These are phyloP conservation scores for Montipora capricornis DNA, from an alignment of 64 coral and sea anemone genomes.

Conservation along the genomic window DNA sequence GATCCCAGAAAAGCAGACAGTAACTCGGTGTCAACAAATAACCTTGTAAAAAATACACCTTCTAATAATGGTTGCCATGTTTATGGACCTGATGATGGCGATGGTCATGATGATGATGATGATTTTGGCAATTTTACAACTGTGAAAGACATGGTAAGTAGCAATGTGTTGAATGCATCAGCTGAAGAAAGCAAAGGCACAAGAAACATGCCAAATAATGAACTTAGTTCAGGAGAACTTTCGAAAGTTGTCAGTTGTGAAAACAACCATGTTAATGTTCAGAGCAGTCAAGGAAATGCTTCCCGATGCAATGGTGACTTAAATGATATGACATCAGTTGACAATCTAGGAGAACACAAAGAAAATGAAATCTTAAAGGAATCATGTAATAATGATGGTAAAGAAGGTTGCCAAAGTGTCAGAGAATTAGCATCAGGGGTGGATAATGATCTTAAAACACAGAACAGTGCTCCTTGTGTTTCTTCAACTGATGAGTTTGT, in stretches of 20 bases:
- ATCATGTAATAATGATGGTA: background rate
- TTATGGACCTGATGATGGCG: background rate
- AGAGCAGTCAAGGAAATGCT: background rate
- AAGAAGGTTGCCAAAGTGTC: background rate
- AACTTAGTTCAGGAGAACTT: background rate
- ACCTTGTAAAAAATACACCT: background rate
- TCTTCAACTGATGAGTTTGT: background rate
- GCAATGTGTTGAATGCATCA: background rate
- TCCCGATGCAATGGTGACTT: background rate
- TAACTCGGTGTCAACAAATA: background rate
- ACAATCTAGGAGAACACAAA: background rate
- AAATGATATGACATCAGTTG: background rate
- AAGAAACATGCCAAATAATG: background rate
- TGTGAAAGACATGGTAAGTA: background rate
- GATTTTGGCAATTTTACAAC: slow-evolving; percentile 76
- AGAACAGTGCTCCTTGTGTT: background rate
- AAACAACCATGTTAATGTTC: no score
- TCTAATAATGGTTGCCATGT: slow-evolving; percentile 7
- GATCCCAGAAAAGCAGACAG: background rate
- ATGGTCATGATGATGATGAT: slow-evolving; percentile 33
- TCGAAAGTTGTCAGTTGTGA: background rate
- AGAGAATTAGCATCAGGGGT: background rate
- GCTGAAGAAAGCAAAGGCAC: background rate
- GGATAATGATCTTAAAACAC: background rate
- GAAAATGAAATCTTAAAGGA: background rate